Evolutionary conservation across 2,113 vertebrate genomes (phyloP).

Genomic region (Vulpes vulpes): DNA sequence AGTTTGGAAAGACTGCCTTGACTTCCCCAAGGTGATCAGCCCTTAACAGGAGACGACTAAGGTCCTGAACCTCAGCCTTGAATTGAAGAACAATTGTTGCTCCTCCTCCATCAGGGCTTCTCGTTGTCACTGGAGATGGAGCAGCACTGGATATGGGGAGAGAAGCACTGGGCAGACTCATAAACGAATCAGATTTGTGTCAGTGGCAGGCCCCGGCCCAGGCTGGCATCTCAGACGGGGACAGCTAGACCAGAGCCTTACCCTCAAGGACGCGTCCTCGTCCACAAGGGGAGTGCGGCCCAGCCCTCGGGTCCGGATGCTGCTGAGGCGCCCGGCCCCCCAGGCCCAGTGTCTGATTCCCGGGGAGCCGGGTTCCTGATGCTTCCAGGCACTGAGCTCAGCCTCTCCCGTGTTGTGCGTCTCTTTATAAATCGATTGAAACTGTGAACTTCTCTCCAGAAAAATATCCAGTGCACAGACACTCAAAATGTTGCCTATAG

Average conservation of each 20-base stretch:
- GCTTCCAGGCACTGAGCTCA: slow-evolving; percentile 22
- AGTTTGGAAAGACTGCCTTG: neutral
- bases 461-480: neutral
- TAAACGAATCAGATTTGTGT: neutral
- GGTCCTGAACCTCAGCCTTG: neutral
- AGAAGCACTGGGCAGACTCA: neutral
- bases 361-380: neutral
- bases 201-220: neutral
- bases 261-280: neutral
- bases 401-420: neutral
- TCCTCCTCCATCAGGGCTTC: neutral
- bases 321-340: too few species aligned
- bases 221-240: neutral
- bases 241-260: neutral
- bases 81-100: neutral
- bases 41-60: neutral
- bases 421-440: slow-evolving; percentile 42
- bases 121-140: neutral
- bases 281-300: too few species aligned
- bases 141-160: neutral
- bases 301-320: too few species aligned
- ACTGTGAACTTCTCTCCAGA: neutral
- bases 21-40: neutral
- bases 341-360: neutral
- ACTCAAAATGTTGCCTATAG: neutral